A percentile compares a stretch with the other conserved stretches of the same genome.
These are phyloP conservation scores for Coenobita brevimanus DNA, from an alignment of 1,140 invertebrate genomes.

Conservation along the genomic window DNA sequence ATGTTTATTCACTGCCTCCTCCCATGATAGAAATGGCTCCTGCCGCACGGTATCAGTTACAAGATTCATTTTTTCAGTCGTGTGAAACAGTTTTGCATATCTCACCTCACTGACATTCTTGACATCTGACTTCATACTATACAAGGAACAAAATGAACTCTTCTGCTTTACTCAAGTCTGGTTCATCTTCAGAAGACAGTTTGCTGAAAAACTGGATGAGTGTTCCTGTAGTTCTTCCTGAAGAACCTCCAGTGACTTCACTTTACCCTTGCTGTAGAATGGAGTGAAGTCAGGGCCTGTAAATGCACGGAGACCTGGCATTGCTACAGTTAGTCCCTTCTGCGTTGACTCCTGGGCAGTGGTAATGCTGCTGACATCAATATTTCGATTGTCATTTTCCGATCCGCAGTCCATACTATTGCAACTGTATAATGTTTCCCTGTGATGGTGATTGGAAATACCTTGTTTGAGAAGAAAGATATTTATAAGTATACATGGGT, in stretches of 20 bases:
- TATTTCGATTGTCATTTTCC: not conserved
- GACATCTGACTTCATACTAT: not conserved
- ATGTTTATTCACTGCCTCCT: too few relatives aligned
- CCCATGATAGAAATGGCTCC: too few relatives aligned
- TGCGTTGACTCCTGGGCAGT: not conserved
- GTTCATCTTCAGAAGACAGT: not conserved
- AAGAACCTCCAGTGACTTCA: not conserved
- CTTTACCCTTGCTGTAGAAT: constrained; percentile 18
- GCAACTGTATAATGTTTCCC: not conserved
- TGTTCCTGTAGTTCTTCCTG: not conserved
- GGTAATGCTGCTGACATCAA: constrained; percentile 4
- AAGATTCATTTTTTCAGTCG: not conserved
- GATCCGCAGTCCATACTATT: not conserved
- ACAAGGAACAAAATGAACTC: not conserved
- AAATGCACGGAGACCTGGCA: not conserved
- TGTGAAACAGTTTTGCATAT: not conserved
- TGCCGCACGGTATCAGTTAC: too few relatives aligned
- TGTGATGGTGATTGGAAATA: too few relatives aligned
- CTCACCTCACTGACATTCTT: constrained; percentile 4
- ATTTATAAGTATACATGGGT: too few relatives aligned
- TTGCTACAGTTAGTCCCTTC: not conserved
- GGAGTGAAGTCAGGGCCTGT: not conserved
- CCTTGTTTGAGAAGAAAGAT: too few relatives aligned
- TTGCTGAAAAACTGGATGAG: not conserved
- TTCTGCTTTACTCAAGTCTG: not conserved